Base-by-base conservation (phyloP, 2,797 vertebrate species). In the Novumbra hubbsi region DNA sequence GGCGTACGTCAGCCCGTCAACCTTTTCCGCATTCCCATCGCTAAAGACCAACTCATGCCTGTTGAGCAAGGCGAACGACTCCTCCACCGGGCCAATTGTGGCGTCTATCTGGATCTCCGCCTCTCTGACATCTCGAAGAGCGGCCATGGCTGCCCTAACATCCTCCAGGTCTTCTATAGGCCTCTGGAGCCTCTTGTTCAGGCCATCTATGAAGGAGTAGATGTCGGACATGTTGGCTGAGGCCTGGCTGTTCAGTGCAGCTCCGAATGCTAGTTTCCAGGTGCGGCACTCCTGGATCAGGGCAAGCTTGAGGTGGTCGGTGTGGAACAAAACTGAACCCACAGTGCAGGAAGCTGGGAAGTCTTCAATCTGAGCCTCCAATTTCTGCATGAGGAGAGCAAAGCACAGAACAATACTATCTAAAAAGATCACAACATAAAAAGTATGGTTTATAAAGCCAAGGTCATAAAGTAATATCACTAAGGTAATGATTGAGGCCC, bases 141-240 rank as follows among this genome's bases (percentile, higher is more conserved):
- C 84, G 9, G 84, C 90, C 93, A 95, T 96, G 72, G 93, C 85
- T 64, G 73, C 92, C 27, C 93, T 82, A 8, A 95, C 92, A 15
- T 95, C 95, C 2, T 91, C 93, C 76, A 96, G 91, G 83, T 96
- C 94, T 69, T 72, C 83, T 72, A 96, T 75, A 74, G 94, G 93
- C 78, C 88, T 92, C 80, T 87, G 94, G 74, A 96, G 88, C 15
- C 89, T 90, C 83, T 94, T 95, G 17, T 78, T 92, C 69, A 91
- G 21, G 48, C 84, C 84, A 57, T 94, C 94, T 55, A 95, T 83
- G 30, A 96, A 95, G 0, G 88, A 88, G 80, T 91, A 89, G 75
- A 95, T 79, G 74, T 82, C 85, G 14, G 89, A 83, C 94, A 95
- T 95, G n/a, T 89, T 75, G 3, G 80, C 55, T 0, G 93, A 91